Evolutionary conservation across 1,140 invertebrate species (phyloP), one percentile per base, ranked within the genome.

Genomic region (Danaus melanippus): DNA sequence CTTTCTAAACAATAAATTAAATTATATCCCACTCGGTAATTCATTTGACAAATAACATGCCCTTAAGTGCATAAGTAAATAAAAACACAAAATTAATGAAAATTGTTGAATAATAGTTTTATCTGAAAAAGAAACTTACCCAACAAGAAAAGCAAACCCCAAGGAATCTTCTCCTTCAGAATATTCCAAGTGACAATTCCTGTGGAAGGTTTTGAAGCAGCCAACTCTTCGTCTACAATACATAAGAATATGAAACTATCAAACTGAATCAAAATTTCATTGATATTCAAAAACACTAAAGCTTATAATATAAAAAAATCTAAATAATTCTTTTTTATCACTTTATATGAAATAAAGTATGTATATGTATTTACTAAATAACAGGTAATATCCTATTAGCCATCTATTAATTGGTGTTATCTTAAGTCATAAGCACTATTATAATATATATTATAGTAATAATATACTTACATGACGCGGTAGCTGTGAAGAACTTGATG

Each of bases 151-250:
- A 95, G 90, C 4, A 95, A 79, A 57, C 93, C 92, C 93, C 93
- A 95, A 12, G 93, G 93, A 56, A 94, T 90, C 65, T 93, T 94
- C 44, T 92, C 88, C 66, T 95, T 93, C 39, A 94, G 89, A 40
- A 91, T 91, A 59, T 92, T 92, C 94, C 94, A 95, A n/a, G 91
- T 93, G 9, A 95, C 90, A 10, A 95, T 84, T 1, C 91, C 89
- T 1, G 90, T 87, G 0, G 92, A 91, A 0, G 91, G 79, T 50
- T 89, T 89, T 2, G 66, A 61, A 0, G 69, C 67, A 1, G 66
- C 65, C 15, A 92, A 70, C 60, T 91, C 90, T 10, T 86, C 83
- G 56, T 86, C 86, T 88, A 69, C 48, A 74, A 74, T 64, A 50
- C 55, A 58, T 15, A 56, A 50, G 21, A 32, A 32, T 5, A 32